These are phyloP conservation scores for Mayetiola destructor DNA, from an alignment of 2,888 invertebrate species.

Conservation along the genomic window DNA sequence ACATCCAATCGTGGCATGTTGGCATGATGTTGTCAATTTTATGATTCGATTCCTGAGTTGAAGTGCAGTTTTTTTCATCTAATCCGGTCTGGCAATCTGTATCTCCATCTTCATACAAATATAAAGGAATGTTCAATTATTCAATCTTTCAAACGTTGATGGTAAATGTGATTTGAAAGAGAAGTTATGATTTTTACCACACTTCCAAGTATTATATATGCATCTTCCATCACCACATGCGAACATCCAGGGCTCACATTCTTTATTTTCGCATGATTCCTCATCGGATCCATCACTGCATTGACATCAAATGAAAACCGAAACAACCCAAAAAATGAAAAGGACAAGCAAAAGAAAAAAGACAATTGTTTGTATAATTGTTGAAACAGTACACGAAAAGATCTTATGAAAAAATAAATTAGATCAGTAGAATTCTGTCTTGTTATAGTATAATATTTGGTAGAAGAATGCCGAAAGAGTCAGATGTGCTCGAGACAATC, in stretches of 20 bases:
- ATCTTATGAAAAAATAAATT: neutral
- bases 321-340: too few species aligned
- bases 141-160: neutral
- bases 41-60: slow-evolving; percentile 23
- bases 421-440: too few species aligned
- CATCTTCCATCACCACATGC: slow-evolving; percentile 46
- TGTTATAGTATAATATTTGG: too few species aligned
- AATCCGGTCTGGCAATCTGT: slow-evolving; percentile 52
- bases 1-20: slow-evolving; percentile 63
- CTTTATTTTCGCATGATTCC: slow-evolving; percentile 42
- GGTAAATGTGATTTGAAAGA: neutral
- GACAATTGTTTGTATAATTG: too few species aligned
- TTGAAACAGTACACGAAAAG: neutral
- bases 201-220: slow-evolving; percentile 43
- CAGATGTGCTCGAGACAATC: too few species aligned
- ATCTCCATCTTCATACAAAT: slow-evolving; percentile 39
- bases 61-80: slow-evolving; percentile 57
- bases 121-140: too few species aligned
- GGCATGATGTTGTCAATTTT: slow-evolving; percentile 26
- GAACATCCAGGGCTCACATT: slow-evolving; percentile 58
- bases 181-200: slow-evolving; percentile 26
- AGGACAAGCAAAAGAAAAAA: too few species aligned
- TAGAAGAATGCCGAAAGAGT: too few species aligned
- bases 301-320: too few species aligned
- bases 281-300: slow-evolving; percentile 61